Conservation (phyloP, 2,113 vertebrate species). For the Peromyscus leucopus region DNA sequence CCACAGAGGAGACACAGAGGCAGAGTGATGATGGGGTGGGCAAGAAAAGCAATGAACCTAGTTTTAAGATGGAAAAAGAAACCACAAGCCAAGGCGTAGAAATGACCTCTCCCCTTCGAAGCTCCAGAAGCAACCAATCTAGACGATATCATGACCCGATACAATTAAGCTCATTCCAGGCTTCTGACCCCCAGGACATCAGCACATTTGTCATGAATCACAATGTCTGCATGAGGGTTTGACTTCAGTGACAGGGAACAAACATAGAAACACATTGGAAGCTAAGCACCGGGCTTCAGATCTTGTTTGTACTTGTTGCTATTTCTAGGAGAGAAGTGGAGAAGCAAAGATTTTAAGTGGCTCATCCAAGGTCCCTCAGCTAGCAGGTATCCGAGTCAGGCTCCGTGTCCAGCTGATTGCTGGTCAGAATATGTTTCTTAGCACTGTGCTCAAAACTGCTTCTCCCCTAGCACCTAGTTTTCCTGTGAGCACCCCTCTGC, state of each 20-base stretch:
- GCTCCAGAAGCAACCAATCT: not conserved
- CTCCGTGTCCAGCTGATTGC: not conserved
- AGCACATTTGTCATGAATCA: not conserved
- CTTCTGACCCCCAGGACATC: not conserved
- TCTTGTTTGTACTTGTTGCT: not conserved
- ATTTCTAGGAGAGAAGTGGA: not conserved
- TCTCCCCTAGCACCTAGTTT: not conserved
- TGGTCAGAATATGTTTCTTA: not conserved
- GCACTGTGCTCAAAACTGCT: rapidly evolving
- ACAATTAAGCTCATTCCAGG: not conserved
- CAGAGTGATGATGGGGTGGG: not conserved
- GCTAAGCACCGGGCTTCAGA: not conserved
- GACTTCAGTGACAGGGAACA: not conserved
- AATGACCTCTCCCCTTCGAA: not conserved
- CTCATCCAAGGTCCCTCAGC: not conserved
- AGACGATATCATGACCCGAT: not conserved
- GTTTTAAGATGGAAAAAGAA: not conserved
- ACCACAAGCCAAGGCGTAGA: not conserved
- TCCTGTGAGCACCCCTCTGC: not conserved
- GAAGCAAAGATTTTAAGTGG: not conserved
- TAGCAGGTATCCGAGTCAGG: not conserved
- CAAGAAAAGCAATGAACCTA: too few species aligned
- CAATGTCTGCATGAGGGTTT: not conserved
- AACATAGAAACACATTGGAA: not conserved
- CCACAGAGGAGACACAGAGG: not conserved